Base-by-base conservation (phyloP, 2,888 invertebrate species). In the Ligdia adustata region DNA sequence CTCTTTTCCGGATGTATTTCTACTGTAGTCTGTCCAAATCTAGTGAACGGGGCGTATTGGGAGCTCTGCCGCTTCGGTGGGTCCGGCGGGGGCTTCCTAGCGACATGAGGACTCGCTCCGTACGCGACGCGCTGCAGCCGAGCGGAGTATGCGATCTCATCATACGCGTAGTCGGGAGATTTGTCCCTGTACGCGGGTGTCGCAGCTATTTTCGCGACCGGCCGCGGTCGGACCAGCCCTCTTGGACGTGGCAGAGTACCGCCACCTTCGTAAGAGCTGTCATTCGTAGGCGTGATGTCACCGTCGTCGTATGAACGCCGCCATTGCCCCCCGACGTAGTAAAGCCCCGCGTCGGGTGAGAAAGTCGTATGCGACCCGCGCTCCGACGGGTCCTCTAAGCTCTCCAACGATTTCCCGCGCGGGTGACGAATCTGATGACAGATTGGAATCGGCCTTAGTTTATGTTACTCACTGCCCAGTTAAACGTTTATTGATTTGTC, bases 171-270 rank as follows among this genome's bases (percentile, higher is more conserved):
- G 34, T 88, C 88, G 0, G 88, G 86, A 0, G 87, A 83, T 41
- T 83, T 83, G 59, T 86, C 87, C 41, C 87, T 66, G 57, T 76
- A 89, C 42, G 72, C 87, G 9, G 88, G 92, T 45, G 92, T 93
- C 1, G 92, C 92, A 20, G 89, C 82, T 40, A 93, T 95, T 82
- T 97, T 97, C 4, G 96, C 95, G 7, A 96, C 93, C 0, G 96
- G 95, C 35, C 96, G 91, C 3, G 96, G 96, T 50, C 96, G 93
- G 13, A 96, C 95, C 7, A 95, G 88, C 0, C 95, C 95, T 55
- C 96, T 91, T 2, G 97, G 97, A 42, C 98, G 93, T 0, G 97
- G 97, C 52, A 98, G 80, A 0, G 98, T 98, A 4, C 97, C 97
- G 1, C 96, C 95, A 0, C 96, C 96, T 63, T 95, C 95, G 63